Evolutionary conservation across 2,113 vertebrate species (phyloP).

Genomic region (Melanocharis versteri): DNA sequence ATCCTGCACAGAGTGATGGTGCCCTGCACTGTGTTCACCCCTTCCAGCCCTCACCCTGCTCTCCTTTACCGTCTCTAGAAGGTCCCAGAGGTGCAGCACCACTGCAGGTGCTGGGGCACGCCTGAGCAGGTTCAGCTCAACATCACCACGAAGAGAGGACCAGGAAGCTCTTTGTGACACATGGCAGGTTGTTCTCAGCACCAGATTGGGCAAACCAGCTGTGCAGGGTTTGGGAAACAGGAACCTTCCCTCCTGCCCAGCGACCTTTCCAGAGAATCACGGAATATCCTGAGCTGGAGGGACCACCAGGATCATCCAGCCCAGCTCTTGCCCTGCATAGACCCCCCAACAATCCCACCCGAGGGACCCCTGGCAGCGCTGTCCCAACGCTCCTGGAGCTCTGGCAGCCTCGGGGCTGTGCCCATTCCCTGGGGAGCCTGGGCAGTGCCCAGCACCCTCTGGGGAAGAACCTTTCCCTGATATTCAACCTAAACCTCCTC

Average conservation of each 20-base stretch:
- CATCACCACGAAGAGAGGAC: rapidly evolving
- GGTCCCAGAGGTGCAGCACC: not conserved
- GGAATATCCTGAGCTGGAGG: not conserved
- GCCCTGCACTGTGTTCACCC: rapidly evolving
- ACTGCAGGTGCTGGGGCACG: not conserved
- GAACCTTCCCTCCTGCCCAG: not conserved
- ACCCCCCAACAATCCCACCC: not conserved
- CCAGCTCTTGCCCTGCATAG: rapidly evolving
- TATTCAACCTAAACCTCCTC: rapidly evolving
- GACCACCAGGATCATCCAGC: not conserved
- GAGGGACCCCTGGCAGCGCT: not conserved
- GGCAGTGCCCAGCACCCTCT: not conserved
- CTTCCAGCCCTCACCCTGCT: not conserved
- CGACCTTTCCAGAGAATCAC: not conserved
- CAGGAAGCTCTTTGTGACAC: no score
- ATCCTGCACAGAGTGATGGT: not conserved
- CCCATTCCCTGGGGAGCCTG: not conserved
- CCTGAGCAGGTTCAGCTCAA: not conserved
- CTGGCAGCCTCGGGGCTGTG: not conserved
- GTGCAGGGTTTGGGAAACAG: not conserved
- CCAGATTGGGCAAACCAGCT: not conserved
- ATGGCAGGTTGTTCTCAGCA: not conserved
- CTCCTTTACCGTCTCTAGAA: not conserved
- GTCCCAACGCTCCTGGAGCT: not conserved
- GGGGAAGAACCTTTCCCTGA: not conserved